Base-by-base conservation (phyloP, 2,888 invertebrate species). In the Candidula unifasciata region DNA sequence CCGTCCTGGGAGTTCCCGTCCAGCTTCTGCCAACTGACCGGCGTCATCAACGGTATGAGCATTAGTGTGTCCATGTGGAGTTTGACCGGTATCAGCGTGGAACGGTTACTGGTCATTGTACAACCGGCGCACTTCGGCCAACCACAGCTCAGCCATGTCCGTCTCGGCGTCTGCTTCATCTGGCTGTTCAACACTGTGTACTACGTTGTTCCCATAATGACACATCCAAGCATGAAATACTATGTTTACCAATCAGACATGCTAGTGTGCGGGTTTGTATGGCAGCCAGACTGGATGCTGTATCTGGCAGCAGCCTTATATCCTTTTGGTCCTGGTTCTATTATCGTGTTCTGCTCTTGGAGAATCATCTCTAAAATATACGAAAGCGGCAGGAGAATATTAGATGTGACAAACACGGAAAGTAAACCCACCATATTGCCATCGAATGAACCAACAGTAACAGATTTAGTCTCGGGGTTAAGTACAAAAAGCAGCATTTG, bases 41-140 rank as follows among this genome's bases (percentile, higher is more conserved):
- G 82, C 10, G n/a, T 74, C 18, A 74, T 82, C 60, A 82, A 82
- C 64, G 82, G 82, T 24, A 69, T 82, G 73, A 69, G 71, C 76
- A 82, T 82, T 24, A 44, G 74, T 35, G 82, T 82, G 37, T 82
- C 82, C 37, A 37, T 74, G 54, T 82, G 82, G 82, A 74, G 82
- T 35, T 30, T 82, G 74, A 82, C 69, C 18, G 73, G 71, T 37
- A 82, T 82, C 64, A 74, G 74, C 74, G 54, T 82, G 30, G 82
- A 82, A 44, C 21, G 82, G n/a, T 82, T 54, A n/a, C 66, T 74
- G 16, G 74, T 82, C 27, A 54, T 82, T 13, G 64, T 64, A 0
- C 60, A 66, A 18, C 79, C 79, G 18, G 13, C 33, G 10, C 35
- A 66, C 35, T 79, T 76, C 16, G 6, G 54, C 54, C 54, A 33